Evolutionary conservation across 1,140 invertebrate genomes (phyloP).

Genomic region (Lepidurus packardi): DNA sequence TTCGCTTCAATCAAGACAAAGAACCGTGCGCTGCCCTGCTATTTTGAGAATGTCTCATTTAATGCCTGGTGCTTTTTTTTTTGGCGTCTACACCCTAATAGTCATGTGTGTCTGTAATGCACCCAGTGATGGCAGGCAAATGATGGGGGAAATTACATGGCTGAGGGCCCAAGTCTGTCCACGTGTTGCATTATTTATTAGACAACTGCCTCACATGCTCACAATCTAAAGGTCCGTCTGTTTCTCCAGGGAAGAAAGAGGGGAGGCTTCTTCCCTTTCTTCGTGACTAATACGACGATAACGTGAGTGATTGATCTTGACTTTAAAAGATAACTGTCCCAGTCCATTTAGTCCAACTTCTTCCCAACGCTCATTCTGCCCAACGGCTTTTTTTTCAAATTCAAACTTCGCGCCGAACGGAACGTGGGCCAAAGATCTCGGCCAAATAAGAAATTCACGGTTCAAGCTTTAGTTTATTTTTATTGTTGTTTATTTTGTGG

Average conservation of each 20-base stretch:
- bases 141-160: slow-evolving; percentile 18
- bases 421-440: no score
- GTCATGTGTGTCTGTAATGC: slow-evolving; percentile 21
- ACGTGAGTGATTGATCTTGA: slow-evolving; percentile 8
- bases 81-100: background rate
- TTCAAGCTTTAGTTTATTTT: no score
- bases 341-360: background rate
- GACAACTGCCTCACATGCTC: slow-evolving; percentile 1
- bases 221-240: background rate
- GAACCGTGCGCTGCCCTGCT: background rate
- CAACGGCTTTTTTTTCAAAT: no score
- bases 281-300: background rate
- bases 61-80: background rate
- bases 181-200: slow-evolving; percentile 22
- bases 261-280: background rate
- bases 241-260: background rate
- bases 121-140: slow-evolving; percentile 20
- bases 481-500: no score
- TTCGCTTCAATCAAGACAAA: slow-evolving; percentile 7
- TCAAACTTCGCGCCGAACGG: no score
- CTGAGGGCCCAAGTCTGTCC: slow-evolving; percentile 14
- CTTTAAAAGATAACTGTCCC: background rate
- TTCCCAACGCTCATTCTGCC: no score
- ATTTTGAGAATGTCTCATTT: slow-evolving; percentile 16
- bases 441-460: no score